A percentile compares a stretch with the other conserved stretches of the same genome.
Evolutionary conservation across 1,140 invertebrate species (phyloP).

Genomic region (Ruditapes philippinarum): DNA sequence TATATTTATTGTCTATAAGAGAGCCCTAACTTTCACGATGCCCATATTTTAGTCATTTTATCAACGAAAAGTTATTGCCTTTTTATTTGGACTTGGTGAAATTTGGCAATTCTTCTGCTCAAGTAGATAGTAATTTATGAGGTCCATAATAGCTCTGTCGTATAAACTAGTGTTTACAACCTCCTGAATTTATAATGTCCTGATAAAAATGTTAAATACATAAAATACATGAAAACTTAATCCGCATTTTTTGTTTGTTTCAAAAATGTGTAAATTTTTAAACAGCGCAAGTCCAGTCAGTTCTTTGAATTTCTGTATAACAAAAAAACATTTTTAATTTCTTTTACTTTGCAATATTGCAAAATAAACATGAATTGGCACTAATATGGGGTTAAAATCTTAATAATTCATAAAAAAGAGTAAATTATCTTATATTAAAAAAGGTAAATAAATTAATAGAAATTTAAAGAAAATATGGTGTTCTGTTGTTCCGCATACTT

Average conservation of each 20-base stretch:
- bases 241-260: not conserved
- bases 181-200: constrained; percentile 53
- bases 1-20: constrained; percentile 60
- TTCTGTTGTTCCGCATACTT: too few species aligned
- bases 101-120: constrained; percentile 59
- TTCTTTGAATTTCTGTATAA: too few species aligned
- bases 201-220: constrained; percentile 49
- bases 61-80: constrained; percentile 67
- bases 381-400: too few species aligned
- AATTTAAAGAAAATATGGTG: too few species aligned
- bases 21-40: constrained; percentile 8
- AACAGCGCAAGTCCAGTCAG: too few species aligned
- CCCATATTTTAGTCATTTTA: constrained; percentile 67
- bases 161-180: constrained; percentile 42
- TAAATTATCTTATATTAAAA: too few species aligned
- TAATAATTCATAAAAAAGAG: too few species aligned
- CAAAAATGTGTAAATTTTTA: too few species aligned
- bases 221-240: constrained; percentile 35
- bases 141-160: constrained; percentile 42
- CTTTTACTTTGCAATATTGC: too few species aligned
- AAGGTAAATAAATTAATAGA: too few species aligned
- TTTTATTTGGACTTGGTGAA: constrained; percentile 57
- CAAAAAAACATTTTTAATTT: too few species aligned
- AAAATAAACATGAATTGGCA: too few species aligned
- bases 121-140: constrained; percentile 50